Evolutionary conservation across 1,140 invertebrate genomes (phyloP), one percentile per base, ranked within the genome.

Genomic region (Drosophila erecta): DNA sequence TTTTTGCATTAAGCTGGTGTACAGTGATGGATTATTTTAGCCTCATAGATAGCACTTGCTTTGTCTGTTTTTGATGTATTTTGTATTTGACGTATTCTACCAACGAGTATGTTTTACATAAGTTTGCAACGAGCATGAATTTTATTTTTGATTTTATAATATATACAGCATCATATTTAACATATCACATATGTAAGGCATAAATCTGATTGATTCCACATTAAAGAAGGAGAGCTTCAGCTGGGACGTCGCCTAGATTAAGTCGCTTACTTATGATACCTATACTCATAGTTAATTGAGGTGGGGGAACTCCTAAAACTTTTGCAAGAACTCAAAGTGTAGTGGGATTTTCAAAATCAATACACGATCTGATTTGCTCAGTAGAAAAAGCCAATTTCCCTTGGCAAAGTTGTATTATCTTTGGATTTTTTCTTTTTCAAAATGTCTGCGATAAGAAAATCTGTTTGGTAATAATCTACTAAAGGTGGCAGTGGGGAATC

Each of bases 11-110:
- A 20, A 50, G 58, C 12, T 27, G 14, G 53, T 75, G 53, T 57
- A 24, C 14, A 65, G 10, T 75, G 60, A 75, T 75, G 40, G 37
- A 70, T 70, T 70, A 57, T 15, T 49, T 43, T 4, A n/a, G 22
- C 1, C 47, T 14, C 15, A 41, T 11, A 14, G 22, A 11, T 35
- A 14, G 15, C 33, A 30, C 11, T 7, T 20, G 10, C 8, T 20
- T n/a, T 15, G 37, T 14, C 17, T 15, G 7, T 14, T 22, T n/a
- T 27, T 64, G 56, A 64, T 64, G 30, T 22, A 57, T 58, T 20
- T 55, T 38, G 14, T 12, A 14, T 14, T 61, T 61, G 24, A 65
- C 27, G 35, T 66, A 44, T 41, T 66, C 59, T 15, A 66, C 62
- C 58, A 66, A 43, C 44, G 8, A 8, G 2, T 12, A 17, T 41